Percentiles rank a stretch among this genome's conserved stretches.
Conservation (phyloP, 2,888 invertebrate species). For the Luffia ferchaultella region DNA sequence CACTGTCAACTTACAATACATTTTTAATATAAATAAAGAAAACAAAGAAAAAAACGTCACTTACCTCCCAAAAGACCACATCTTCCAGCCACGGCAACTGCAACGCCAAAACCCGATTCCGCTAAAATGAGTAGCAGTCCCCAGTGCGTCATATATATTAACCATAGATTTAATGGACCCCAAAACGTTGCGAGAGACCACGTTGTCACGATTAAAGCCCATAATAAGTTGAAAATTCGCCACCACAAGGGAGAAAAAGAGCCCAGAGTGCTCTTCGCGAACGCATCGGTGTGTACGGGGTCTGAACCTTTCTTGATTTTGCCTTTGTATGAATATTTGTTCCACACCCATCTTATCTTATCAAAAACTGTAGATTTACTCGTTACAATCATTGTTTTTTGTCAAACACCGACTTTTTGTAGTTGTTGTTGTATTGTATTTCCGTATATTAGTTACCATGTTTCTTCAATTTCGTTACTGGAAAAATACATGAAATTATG, state of each 20-base stretch:
- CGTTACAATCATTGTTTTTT: background rate
- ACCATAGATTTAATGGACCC: conserved; percentile 49
- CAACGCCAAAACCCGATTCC: conserved; percentile 42
- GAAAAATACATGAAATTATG: no score
- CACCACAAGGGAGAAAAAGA: conserved; percentile 43
- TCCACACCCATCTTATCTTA: background rate
- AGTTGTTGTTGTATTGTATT: no score
- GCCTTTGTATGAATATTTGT: background rate
- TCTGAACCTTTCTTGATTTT: background rate
- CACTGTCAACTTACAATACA: no score
- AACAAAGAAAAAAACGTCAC: no score
- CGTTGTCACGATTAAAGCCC: conserved; percentile 31
- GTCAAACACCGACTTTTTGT: no score
- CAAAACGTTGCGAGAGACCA: conserved; percentile 44
- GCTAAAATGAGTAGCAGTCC: conserved; percentile 46
- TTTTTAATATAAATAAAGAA: no score
- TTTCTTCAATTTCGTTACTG: no score
- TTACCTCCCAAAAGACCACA: background rate
- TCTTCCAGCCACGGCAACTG: conserved; percentile 24
- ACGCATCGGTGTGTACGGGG: conserved; percentile 28
- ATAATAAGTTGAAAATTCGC: conserved; percentile 45
- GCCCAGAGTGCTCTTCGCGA: conserved; percentile 32
- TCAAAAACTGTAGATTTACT: background rate
- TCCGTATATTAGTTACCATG: no score
- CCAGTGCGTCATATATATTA: conserved; percentile 66